phyloP scores from a whole-genome alignment of 2,888 invertebrate genomes.

The Folsomia candida region DNA sequence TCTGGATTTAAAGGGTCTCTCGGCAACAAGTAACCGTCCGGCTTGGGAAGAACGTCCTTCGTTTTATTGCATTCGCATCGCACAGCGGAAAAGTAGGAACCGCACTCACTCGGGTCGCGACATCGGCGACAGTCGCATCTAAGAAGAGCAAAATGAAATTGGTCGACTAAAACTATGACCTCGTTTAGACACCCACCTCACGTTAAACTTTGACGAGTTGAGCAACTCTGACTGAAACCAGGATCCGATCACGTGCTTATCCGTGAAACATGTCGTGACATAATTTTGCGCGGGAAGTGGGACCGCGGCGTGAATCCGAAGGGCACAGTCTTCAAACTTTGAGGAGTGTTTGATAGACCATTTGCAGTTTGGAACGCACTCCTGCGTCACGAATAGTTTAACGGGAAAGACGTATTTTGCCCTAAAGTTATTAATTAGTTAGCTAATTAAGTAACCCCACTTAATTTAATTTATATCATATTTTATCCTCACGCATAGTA shows the following conservation, averaged over 20 bases:
- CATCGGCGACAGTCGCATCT: conserved; percentile 27
- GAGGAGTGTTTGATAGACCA: conserved; percentile 29
- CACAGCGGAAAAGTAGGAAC: conserved; percentile 31
- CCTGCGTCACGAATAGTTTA: conserved; percentile 24
- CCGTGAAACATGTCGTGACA: conserved; percentile 20
- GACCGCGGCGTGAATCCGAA: conserved; percentile 19
- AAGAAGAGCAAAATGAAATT: no score
- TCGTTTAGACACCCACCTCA: no score
- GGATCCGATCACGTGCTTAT: neutral
- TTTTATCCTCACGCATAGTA: neutral
- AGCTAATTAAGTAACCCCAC: neutral
- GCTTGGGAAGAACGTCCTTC: conserved; percentile 3
- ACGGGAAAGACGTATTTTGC: conserved; percentile 29
- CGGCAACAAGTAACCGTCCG: conserved; percentile 24
- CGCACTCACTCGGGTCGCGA: conserved; percentile 24
- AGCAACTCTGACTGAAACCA: neutral
- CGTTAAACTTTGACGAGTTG: neutral
- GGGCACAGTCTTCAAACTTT: conserved; percentile 21
- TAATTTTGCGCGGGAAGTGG: conserved; percentile 13
- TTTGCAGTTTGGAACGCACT: conserved; percentile 29
- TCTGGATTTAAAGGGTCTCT: conserved; percentile 14
- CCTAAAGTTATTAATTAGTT: no score
- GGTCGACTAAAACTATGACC: neutral
- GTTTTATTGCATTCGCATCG: no score
- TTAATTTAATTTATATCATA: neutral